These are phyloP conservation scores for Phoronis australis DNA, from an alignment of 2,888 invertebrate species.

Conservation along the genomic window DNA sequence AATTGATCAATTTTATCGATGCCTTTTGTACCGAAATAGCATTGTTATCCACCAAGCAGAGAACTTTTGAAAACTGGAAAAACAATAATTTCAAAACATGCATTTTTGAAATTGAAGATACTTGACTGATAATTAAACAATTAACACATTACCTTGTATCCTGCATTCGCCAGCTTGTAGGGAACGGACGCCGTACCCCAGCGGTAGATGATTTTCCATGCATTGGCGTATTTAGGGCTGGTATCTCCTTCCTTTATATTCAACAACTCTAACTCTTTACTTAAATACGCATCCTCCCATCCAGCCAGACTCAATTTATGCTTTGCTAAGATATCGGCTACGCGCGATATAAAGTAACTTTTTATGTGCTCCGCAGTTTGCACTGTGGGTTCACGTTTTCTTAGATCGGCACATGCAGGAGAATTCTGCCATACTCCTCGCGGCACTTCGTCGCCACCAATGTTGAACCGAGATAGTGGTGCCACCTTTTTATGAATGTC, in stretches of 20 bases:
- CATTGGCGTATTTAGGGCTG: slow-evolving; percentile 17
- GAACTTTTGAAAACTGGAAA: too few relatives aligned
- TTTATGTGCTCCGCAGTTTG: slow-evolving; percentile 25
- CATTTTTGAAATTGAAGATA: too few relatives aligned
- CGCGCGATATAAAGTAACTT: slow-evolving; percentile 29
- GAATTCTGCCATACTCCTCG: slow-evolving; percentile 17
- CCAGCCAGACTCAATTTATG: slow-evolving; percentile 22
- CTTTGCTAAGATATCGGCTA: too few relatives aligned
- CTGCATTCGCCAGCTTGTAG: slow-evolving; percentile 13
- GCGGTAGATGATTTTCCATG: slow-evolving; percentile 15
- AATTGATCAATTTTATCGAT: too few relatives aligned
- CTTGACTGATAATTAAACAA: too few relatives aligned
- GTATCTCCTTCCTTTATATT: slow-evolving; percentile 4
- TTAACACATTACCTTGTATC: slow-evolving; percentile 11
- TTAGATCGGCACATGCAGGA: slow-evolving; percentile 15
- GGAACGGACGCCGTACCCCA: slow-evolving; percentile 9
- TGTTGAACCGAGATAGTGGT: slow-evolving; percentile 17
- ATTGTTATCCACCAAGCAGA: too few relatives aligned
- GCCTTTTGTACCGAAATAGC: too few relatives aligned
- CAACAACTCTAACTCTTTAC: slow-evolving; percentile 2
- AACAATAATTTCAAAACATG: too few relatives aligned
- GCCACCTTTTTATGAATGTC: background rate
- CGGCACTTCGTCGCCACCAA: slow-evolving; percentile 26
- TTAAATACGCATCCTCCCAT: slow-evolving; percentile 38
- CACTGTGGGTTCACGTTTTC: too few relatives aligned